phyloP scores from a whole-genome alignment of 2,888 invertebrate genomes.

The Hemistola chrysoprasaria region DNA sequence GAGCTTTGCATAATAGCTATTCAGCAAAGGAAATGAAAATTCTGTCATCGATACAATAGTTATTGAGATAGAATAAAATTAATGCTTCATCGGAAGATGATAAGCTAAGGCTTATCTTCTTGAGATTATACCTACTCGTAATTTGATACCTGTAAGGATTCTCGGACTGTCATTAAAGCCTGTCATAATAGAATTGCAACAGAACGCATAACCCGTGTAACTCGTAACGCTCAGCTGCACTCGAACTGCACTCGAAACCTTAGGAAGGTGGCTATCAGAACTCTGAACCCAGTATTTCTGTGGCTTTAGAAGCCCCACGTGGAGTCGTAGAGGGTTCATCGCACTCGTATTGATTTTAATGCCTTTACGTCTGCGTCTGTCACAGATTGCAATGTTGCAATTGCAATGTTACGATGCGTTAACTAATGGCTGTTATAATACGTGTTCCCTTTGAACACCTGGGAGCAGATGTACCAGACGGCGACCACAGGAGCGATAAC shows the following conservation, averaged over 20 bases:
- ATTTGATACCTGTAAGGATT: conserved; percentile 2
- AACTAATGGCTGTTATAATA: neutral
- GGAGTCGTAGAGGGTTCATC: conserved; percentile 40
- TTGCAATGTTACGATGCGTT: conserved; percentile 1
- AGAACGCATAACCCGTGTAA: conserved; percentile 24
- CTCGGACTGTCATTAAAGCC: conserved; percentile 1
- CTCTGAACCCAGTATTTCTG: conserved; percentile 24
- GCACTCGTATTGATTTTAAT: conserved; percentile 45
- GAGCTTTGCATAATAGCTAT: too few relatives aligned
- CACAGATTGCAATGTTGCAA: conserved; percentile 20
- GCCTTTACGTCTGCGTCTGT: conserved; percentile 22
- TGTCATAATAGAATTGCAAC: conserved; percentile 26
- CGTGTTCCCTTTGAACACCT: too few relatives aligned
- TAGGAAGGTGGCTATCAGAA: conserved; percentile 40
- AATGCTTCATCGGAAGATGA: too few relatives aligned
- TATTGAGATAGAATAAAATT: too few relatives aligned
- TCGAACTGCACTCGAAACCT: conserved; percentile 44
- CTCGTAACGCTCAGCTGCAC: conserved; percentile 26
- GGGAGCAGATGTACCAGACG: too few relatives aligned
- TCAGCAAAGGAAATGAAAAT: too few relatives aligned
- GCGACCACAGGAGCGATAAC: too few relatives aligned
- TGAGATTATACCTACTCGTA: too few relatives aligned
- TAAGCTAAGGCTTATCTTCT: too few relatives aligned
- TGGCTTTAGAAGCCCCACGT: conserved; percentile 47
- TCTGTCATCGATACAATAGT: too few relatives aligned